Base-by-base conservation (phyloP, 2,113 vertebrate species). In the Corythaeola cristata region DNA sequence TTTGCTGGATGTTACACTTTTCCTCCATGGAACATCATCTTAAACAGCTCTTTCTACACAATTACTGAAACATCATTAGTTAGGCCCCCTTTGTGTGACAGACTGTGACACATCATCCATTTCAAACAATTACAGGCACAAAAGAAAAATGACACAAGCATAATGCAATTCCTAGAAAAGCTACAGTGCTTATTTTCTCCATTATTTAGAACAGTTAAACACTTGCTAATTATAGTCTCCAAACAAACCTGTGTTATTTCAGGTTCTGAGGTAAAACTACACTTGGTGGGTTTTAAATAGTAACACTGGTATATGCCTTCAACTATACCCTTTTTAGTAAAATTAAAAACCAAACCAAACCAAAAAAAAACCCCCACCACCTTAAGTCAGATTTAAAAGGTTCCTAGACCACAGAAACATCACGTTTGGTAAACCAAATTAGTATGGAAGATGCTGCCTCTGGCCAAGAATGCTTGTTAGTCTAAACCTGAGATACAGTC, bases 131-230 rank as follows among this genome's bases (percentile, higher is more conserved):
- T 88, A 56, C n/a, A 52, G 37, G 80, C 47, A 81, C 22, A 81
- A 90, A 39, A 56, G 35, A 52, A 89, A 92, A 27, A 80, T 2
- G 0, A 86, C 89, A 39, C 37, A 81, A 88, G 82, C 47, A 64
- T 44, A 81, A 78, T 19, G 56, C 55, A 81, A 68, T 90, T 84
- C 55, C 44, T 84, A 86, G 73, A 96, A 96, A 86, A 95, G 60
- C 60, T 75, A 35, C 44, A n/a, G 52, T 20, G 33, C 30, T 77
- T 85, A 60, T 91, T 91, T 87, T 76, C 69, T 60, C 79, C n/a
- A n/a, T 45, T 67, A 91, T 23, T 85, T 69, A 74, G 20, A 90
- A 56, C 12, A 62, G 64, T 76, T 81, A 63, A 81, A 81, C 17
- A 21, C 49, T 76, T 90, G 39, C 66, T 81, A 95, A 94, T 84